A percentile compares a stretch with the other conserved stretches of the same genome.
Evolutionary conservation across 2,888 invertebrate species (phyloP).

Genomic region (Drosophila subquinaria): DNA sequence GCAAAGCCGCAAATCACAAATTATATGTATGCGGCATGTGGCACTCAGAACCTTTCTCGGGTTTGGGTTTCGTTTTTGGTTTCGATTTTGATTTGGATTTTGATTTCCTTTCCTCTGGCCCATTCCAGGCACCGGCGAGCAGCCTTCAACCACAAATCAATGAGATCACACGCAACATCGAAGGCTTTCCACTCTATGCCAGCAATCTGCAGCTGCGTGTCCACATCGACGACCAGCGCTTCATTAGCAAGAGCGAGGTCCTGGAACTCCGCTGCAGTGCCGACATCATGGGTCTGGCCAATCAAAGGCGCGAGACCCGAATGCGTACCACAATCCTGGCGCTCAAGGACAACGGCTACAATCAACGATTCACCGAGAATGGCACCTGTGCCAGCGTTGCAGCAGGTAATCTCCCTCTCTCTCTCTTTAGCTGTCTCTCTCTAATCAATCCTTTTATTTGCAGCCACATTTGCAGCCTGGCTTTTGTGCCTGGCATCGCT

Average conservation of each 20-base stretch:
- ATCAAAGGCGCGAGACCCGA: conserved; percentile 79
- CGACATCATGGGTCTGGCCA: conserved; percentile 82
- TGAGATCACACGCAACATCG: conserved; percentile 83
- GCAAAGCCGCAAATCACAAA: conserved; percentile 47
- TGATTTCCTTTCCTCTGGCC: conserved; percentile 14
- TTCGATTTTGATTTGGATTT: conserved; percentile 1
- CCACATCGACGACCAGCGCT: conserved; percentile 84
- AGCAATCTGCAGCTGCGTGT: conserved; percentile 85
- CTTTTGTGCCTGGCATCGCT: conserved; percentile 55
- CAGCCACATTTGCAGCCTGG: conserved; percentile 65
- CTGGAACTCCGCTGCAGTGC: conserved; percentile 84
- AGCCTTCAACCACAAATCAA: conserved; percentile 84
- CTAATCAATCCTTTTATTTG: conserved; percentile 14
- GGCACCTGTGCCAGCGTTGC: conserved; percentile 57
- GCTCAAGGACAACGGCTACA: conserved; percentile 83
- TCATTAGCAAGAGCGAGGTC: conserved; percentile 83
- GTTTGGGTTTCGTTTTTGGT: background rate
- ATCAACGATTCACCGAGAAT: conserved; percentile 84
- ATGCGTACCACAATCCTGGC: conserved; percentile 83
- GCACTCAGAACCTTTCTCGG: background rate
- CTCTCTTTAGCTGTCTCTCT: background rate
- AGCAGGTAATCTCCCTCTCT: conserved; percentile 46
- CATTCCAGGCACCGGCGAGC: conserved; percentile 79
- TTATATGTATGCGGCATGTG: conserved; percentile 34
- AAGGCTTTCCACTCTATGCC: conserved; percentile 83